Conservation (phyloP, 2,888 invertebrate genomes). For the Augiades crinisus region DNA sequence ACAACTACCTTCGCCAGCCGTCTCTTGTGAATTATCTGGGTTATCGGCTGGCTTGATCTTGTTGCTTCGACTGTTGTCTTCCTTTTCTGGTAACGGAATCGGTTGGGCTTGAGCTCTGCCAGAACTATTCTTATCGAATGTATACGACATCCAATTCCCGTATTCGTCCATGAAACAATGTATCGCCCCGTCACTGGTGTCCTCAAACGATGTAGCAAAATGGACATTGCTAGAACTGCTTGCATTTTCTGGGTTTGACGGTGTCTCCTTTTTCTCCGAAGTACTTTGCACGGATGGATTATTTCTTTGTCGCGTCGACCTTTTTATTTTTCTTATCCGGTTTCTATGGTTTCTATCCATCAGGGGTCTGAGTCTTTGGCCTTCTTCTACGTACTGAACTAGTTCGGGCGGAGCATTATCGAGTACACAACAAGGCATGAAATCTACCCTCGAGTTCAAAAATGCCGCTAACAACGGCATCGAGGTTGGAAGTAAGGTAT, state of each 20-base stretch:
- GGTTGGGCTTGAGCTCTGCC: constrained; percentile 72
- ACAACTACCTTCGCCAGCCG: constrained; percentile 71
- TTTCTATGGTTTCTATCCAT: constrained; percentile 76
- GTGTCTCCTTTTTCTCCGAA: constrained; percentile 58
- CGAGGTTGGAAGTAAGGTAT: constrained; percentile 83
- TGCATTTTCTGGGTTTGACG: constrained; percentile 47
- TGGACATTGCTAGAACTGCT: constrained; percentile 74
- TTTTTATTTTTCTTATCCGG: constrained; percentile 78
- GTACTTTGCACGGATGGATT: constrained; percentile 55
- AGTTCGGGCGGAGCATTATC: constrained; percentile 52
- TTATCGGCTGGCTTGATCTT: constrained; percentile 58
- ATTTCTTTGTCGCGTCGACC: constrained; percentile 76
- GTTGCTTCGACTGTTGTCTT: constrained; percentile 49
- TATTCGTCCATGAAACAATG: constrained; percentile 93
- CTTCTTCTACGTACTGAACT: constrained; percentile 54
- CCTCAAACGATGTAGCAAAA: constrained; percentile 90
- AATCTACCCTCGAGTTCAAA: constrained; percentile 82
- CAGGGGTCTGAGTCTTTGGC: constrained; percentile 62
- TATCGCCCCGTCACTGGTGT: constrained; percentile 91
- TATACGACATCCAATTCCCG: constrained; percentile 91
- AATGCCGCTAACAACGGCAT: constrained; percentile 84
- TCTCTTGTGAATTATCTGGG: constrained; percentile 63
- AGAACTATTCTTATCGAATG: constrained; percentile 90
- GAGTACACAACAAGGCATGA: constrained; percentile 68
- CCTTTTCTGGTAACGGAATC: constrained; percentile 59